phyloP scores from a whole-genome alignment of 2,113 vertebrate genomes.

The human (Homo sapiens) region DNA sequence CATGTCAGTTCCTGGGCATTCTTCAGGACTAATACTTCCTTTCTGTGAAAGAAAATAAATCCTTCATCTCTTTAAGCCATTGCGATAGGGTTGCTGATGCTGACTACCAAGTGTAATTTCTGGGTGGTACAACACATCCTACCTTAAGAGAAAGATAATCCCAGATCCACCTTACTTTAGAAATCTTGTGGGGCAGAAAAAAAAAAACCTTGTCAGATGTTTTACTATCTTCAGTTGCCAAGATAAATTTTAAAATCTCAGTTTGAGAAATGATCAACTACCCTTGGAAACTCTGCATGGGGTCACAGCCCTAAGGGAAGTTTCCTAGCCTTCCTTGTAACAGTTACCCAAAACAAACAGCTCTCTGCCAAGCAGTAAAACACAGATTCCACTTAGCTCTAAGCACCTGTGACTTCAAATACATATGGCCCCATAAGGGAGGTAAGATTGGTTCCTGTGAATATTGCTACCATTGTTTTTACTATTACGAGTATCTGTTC shows the following conservation, averaged over 20 bases:
- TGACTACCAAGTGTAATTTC: neutral
- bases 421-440: neutral
- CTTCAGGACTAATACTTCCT: neutral
- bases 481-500: neutral
- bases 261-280: neutral
- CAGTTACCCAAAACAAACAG: neutral
- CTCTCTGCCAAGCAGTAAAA: neutral
- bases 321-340: neutral
- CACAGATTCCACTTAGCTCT: neutral
- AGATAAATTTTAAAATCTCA: conserved; percentile 8
- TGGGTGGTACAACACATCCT: neutral
- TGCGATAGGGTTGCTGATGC: neutral
- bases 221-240: neutral
- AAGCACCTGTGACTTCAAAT: neutral
- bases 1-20: neutral
- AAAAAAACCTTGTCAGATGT: neutral
- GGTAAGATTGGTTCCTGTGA: neutral
- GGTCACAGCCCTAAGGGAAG: neutral
- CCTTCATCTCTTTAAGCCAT: neutral
- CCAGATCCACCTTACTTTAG: neutral
- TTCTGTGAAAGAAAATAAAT: neutral
- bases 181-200: neutral
- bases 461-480: neutral
- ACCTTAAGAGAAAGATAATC: conserved; percentile 6
- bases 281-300: neutral